Percentiles rank a stretch among this genome's conserved stretches.
phyloP scores from a whole-genome alignment of 2,797 vertebrate genomes.

The Neoniphon sammara region DNA sequence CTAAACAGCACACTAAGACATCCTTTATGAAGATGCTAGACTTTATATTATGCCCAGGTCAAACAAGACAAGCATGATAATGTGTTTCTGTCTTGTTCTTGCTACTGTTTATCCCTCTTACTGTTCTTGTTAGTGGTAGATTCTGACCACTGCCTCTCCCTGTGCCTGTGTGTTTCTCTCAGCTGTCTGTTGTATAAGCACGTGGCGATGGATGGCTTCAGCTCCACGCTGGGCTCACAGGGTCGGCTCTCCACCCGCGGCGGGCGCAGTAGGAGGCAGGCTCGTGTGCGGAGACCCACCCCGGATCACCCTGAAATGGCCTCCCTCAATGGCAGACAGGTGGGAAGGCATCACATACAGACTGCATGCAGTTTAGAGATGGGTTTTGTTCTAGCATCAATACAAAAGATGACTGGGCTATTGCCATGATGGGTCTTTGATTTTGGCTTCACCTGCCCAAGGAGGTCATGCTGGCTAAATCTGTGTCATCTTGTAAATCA shows the following conservation, averaged over 20 bases:
- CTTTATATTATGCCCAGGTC: background rate
- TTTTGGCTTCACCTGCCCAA: too few species aligned
- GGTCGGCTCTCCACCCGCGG: slow-evolving; percentile 74
- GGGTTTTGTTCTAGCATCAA: too few species aligned
- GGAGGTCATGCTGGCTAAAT: too few species aligned
- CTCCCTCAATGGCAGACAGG: slow-evolving; percentile 88
- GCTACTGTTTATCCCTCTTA: background rate
- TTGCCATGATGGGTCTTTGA: too few species aligned
- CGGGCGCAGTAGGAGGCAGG: slow-evolving; percentile 76
- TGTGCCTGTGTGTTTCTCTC: slow-evolving; percentile 41
- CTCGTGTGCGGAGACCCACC: slow-evolving; percentile 79
- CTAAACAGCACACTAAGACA: background rate
- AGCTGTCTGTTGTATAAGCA: slow-evolving; percentile 94
- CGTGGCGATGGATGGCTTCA: slow-evolving; percentile 87
- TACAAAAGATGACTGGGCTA: too few species aligned
- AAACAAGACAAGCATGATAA: background rate
- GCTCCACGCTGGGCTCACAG: slow-evolving; percentile 84
- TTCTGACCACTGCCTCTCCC: slow-evolving; percentile 1
- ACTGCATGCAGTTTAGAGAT: too few species aligned
- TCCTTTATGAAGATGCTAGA: background rate
- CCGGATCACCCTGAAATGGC: slow-evolving; percentile 86
- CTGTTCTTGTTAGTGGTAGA: background rate
- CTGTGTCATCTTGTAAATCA: too few species aligned
- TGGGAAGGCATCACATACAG: slow-evolving; percentile 67
- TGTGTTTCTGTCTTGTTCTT: background rate